Conservation (phyloP, 2,888 invertebrate species). For the Ectemnius lituratus region DNA sequence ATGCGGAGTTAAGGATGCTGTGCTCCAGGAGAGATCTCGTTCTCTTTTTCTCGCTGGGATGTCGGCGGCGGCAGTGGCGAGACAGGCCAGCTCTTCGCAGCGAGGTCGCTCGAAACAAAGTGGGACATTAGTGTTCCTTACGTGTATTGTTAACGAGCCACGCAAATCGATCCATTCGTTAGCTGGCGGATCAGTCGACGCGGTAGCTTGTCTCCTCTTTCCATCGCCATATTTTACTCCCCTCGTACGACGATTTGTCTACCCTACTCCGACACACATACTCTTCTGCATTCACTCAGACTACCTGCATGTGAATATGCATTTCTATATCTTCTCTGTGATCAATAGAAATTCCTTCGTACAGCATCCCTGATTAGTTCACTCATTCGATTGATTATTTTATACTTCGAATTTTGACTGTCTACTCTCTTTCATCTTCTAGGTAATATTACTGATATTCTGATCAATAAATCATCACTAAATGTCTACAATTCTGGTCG, state of each 20-base stretch:
- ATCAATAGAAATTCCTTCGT: background rate
- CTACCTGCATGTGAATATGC: slow-evolving; percentile 22
- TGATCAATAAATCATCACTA: too few species aligned
- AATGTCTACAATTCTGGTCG: too few species aligned
- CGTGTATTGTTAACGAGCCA: slow-evolving; percentile 64
- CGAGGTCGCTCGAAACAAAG: slow-evolving; percentile 61
- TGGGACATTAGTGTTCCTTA: slow-evolving; percentile 60
- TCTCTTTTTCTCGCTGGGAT: slow-evolving; percentile 37
- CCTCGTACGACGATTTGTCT: slow-evolving; percentile 57
- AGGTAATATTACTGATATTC: too few species aligned
- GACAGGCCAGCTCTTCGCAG: slow-evolving; percentile 45
- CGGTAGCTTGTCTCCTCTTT: slow-evolving; percentile 60
- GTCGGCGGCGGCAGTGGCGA: background rate
- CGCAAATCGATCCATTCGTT: slow-evolving; percentile 64
- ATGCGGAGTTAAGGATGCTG: slow-evolving; percentile 15
- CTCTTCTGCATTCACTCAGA: slow-evolving; percentile 11
- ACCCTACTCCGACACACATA: slow-evolving; percentile 20
- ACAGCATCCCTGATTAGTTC: too few species aligned
- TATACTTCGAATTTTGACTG: too few species aligned
- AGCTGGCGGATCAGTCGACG: slow-evolving; percentile 53
- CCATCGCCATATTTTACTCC: slow-evolving; percentile 54
- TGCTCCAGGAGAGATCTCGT: slow-evolving; percentile 28
- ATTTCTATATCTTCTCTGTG: background rate
- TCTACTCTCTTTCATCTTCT: too few species aligned
- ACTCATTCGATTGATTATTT: too few species aligned